phyloP scores from a whole-genome alignment of 2,113 vertebrate species.

The Corythoichthys haematopterus region DNA sequence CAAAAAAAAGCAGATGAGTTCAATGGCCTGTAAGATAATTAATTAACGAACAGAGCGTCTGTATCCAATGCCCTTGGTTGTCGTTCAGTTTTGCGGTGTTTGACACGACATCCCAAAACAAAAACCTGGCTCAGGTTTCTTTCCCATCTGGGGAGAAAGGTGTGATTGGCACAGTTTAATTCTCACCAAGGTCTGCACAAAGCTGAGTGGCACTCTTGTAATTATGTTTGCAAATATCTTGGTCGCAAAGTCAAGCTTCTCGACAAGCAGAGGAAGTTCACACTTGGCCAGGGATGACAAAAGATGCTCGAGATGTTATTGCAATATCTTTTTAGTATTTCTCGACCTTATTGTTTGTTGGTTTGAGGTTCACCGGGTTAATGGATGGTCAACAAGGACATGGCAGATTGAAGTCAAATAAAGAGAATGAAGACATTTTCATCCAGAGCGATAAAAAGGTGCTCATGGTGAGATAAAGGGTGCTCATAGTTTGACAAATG shows the following conservation, averaged over 20 bases:
- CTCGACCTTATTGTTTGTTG: background rate
- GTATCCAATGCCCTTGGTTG: conserved; percentile 38
- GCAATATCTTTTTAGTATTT: background rate
- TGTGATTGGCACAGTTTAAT: conserved; percentile 24
- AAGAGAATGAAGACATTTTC: background rate
- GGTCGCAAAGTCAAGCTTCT: conserved; percentile 15
- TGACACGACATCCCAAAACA: conserved; percentile 20
- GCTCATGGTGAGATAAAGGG: no score
- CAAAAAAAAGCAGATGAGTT: conserved; percentile 49
- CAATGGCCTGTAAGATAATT: conserved; percentile 58
- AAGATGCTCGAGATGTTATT: background rate
- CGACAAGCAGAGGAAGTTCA: conserved; percentile 15
- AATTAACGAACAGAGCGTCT: conserved; percentile 55
- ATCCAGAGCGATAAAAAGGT: background rate
- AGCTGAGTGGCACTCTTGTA: conserved; percentile 21
- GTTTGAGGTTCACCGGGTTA: background rate
- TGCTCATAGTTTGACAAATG: no score
- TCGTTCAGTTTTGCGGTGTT: conserved; percentile 37
- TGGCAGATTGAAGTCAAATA: background rate
- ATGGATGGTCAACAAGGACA: background rate
- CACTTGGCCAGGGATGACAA: conserved; percentile 1
- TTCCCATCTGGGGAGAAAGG: background rate
- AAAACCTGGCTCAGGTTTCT: conserved; percentile 25
- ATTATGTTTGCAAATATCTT: conserved; percentile 28
- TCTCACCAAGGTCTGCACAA: conserved; percentile 9